Conservation (phyloP, 2,888 invertebrate genomes). For the Polia nebulosa region DNA sequence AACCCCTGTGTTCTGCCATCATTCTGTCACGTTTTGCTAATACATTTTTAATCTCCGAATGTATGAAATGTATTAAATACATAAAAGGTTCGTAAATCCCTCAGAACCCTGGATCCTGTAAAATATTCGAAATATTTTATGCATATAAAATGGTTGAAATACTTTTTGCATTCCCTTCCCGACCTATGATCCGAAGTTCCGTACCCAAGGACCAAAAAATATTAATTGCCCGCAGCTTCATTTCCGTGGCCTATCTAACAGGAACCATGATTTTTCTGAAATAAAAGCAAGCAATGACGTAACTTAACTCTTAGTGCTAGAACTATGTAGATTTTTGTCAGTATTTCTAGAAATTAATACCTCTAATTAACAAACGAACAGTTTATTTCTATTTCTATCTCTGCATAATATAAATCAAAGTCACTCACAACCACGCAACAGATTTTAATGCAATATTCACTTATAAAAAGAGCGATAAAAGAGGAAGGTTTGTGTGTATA, state of each 20-base stretch:
- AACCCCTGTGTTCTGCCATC: not conserved
- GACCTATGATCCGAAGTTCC: conserved; percentile 7
- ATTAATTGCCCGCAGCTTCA: not conserved
- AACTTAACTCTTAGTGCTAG: too few relatives aligned
- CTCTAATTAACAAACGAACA: too few relatives aligned
- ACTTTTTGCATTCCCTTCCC: conserved; percentile 5
- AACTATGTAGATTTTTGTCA: too few relatives aligned
- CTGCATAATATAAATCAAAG: too few relatives aligned
- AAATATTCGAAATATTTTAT: conserved; percentile 28
- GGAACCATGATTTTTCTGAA: not conserved
- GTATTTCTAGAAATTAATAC: too few relatives aligned
- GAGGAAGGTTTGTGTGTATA: too few relatives aligned
- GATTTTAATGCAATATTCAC: too few relatives aligned
- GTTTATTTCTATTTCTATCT: too few relatives aligned
- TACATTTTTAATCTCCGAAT: not conserved
- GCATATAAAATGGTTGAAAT: conserved; percentile 18
- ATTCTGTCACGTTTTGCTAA: not conserved
- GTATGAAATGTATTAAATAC: not conserved
- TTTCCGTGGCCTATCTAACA: not conserved
- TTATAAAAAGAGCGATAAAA: too few relatives aligned
- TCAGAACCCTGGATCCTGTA: not conserved
- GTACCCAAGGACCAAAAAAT: conserved; percentile 3
- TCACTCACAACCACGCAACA: too few relatives aligned
- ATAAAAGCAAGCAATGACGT: too few relatives aligned
- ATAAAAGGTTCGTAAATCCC: not conserved